These are phyloP conservation scores for Zygothrica quintamaculata DNA, from an alignment of 2,888 invertebrate species.

Conservation along the genomic window DNA sequence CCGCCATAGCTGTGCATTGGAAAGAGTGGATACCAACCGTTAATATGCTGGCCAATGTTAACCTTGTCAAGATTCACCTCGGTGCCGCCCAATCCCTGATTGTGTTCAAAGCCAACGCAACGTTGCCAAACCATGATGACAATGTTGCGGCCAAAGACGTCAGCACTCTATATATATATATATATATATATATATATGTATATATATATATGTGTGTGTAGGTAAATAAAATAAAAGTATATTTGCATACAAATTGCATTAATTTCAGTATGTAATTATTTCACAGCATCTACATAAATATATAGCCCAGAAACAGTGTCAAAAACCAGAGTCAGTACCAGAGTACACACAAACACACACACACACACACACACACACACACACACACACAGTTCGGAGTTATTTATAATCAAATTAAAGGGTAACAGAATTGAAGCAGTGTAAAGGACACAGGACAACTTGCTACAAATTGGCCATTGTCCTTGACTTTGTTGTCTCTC, in stretches of 20 bases:
- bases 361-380: background rate
- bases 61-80: conserved; percentile 94
- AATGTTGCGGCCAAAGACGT: conserved; percentile 91
- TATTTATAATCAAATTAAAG: conserved; percentile 12
- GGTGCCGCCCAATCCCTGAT: conserved; percentile 91
- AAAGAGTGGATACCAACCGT: conserved; percentile 96
- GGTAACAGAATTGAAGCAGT: background rate
- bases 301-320: conserved; percentile 5
- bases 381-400: no score
- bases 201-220: conserved; percentile 6
- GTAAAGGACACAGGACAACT: background rate
- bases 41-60: conserved; percentile 90
- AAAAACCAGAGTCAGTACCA: background rate
- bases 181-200: conserved; percentile 1
- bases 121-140: conserved; percentile 97
- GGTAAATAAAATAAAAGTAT: conserved; percentile 10
- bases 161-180: conserved; percentile 86
- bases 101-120: conserved; percentile 94
- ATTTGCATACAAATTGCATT: conserved; percentile 65
- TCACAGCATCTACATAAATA: conserved; percentile 50
- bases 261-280: conserved; percentile 46
- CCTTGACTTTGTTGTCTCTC: conserved; percentile 10
- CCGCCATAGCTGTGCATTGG: conserved; percentile 93
- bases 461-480: conserved; percentile 35
- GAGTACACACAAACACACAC: background rate